A percentile compares a stretch with the other conserved stretches of the same genome.
phyloP scores from a whole-genome alignment of 2,888 invertebrate species.

The Craniophora ligustri region DNA sequence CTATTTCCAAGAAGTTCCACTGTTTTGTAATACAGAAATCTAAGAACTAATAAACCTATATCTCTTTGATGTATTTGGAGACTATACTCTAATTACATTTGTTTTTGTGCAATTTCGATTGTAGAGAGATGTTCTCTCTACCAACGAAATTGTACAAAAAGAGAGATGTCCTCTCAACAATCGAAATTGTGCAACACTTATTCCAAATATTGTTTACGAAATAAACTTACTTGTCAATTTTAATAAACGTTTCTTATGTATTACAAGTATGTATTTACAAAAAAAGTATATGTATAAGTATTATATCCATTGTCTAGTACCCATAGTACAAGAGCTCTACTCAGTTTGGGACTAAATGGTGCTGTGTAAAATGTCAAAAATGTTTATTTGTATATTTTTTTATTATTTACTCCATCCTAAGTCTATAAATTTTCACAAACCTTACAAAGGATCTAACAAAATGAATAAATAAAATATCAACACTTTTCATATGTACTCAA shows the following conservation, averaged over 20 bases:
- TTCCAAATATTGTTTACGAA: background rate
- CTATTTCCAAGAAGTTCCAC: too few relatives aligned
- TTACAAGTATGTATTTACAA: too few relatives aligned
- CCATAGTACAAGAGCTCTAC: too few relatives aligned
- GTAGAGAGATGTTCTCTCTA: background rate
- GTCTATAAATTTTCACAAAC: background rate
- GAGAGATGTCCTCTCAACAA: background rate
- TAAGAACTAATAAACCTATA: too few relatives aligned
- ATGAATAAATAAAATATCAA: background rate
- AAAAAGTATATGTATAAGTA: too few relatives aligned
- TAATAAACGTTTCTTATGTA: too few relatives aligned
- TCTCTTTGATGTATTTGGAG: background rate
- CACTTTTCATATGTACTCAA: slow-evolving; percentile 1
- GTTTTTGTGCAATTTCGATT: too few relatives aligned
- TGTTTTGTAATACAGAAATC: too few relatives aligned
- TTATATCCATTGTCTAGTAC: too few relatives aligned
- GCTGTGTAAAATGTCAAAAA: too few relatives aligned
- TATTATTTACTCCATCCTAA: background rate
- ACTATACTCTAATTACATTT: background rate
- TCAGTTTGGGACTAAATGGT: too few relatives aligned
- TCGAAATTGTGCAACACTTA: background rate
- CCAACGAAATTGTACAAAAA: background rate
- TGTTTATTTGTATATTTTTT: too few relatives aligned
- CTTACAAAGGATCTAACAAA: background rate
- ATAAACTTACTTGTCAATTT: background rate